Evolutionary conservation across 2,797 vertebrate genomes (phyloP).

Genomic region (Notolabrus celidotus): DNA sequence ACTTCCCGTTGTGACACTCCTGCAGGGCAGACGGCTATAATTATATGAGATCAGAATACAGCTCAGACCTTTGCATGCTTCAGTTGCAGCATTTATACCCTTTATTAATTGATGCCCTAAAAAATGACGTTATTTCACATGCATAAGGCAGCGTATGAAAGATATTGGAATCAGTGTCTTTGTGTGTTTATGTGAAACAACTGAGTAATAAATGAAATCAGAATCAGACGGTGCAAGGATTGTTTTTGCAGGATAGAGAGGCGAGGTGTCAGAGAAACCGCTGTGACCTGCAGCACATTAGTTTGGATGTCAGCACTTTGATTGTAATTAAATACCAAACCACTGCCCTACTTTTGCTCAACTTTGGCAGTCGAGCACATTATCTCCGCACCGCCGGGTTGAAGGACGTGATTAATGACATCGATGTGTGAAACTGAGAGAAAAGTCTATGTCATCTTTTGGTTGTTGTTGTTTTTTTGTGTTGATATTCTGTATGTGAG

Average conservation of each 20-base stretch:
- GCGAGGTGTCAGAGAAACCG: conserved; percentile 48
- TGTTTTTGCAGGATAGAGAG: conserved; percentile 33
- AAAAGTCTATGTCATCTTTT: conserved; percentile 46
- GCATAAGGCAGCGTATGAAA: conserved; percentile 2
- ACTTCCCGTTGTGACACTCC: conserved; percentile 24
- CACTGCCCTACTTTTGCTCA: conserved; percentile 52
- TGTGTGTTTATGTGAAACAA: conserved; percentile 22
- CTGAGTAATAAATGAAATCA: conserved; percentile 33
- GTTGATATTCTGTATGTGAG: neutral
- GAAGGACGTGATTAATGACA: conserved; percentile 67
- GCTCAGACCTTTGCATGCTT: neutral
- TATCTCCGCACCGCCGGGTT: conserved; percentile 13
- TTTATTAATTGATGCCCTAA: conserved; percentile 10
- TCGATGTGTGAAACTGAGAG: conserved; percentile 18
- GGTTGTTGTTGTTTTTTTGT: conserved; percentile 43
- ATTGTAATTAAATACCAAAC: conserved; percentile 68
- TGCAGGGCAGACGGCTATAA: conserved; percentile 3
- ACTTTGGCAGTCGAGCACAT: conserved; percentile 50
- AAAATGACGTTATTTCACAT: conserved; percentile 17
- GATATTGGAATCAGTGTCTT: conserved; percentile 3
- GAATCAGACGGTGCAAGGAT: conserved; percentile 19
- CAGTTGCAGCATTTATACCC: neutral
- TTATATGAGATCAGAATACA: conserved; percentile 32
- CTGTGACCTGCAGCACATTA: conserved; percentile 54
- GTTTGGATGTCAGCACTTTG: conserved; percentile 66